phyloP scores from a whole-genome alignment of 2,888 invertebrate species.

The Metellina segmentata region DNA sequence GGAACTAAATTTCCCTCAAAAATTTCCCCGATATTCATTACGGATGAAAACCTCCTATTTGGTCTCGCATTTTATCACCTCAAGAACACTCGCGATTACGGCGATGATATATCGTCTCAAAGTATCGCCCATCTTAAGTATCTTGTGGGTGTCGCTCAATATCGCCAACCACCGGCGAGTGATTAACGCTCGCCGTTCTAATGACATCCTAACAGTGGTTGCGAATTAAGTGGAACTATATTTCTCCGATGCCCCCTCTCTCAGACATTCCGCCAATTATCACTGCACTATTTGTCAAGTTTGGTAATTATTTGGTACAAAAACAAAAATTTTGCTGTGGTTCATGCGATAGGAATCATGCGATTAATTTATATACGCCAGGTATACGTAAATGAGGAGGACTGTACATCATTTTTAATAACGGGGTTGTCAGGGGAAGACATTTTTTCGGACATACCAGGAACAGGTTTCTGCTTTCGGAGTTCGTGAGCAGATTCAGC shows the following conservation, averaged over 20 bases:
- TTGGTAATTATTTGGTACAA: constrained; percentile 41
- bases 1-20: too few species aligned
- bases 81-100: constrained; percentile 22
- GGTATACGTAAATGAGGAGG: constrained; percentile 48
- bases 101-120: constrained; percentile 25
- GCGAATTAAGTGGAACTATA: constrained; percentile 44
- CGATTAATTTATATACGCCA: constrained; percentile 69
- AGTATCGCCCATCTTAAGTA: constrained; percentile 31
- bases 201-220: constrained; percentile 44
- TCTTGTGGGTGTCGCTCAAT: constrained; percentile 58
- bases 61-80: constrained; percentile 6
- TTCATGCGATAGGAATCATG: constrained; percentile 45
- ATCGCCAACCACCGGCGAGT: constrained; percentile 10
- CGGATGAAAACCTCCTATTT: too few species aligned
- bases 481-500: constrained; percentile 47
- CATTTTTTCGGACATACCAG: constrained; percentile 59
- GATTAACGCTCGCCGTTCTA: constrained; percentile 47
- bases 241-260: constrained; percentile 34
- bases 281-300: constrained; percentile 59
- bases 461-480: constrained; percentile 39
- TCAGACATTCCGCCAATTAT: constrained; percentile 51
- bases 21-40: too few species aligned
- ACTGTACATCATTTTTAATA: constrained; percentile 64
- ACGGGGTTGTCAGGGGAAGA: constrained; percentile 47
- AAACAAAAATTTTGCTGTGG: background rate